These are phyloP conservation scores for Lithophane leautieri DNA, from an alignment of 2,888 invertebrate species.

Conservation along the genomic window DNA sequence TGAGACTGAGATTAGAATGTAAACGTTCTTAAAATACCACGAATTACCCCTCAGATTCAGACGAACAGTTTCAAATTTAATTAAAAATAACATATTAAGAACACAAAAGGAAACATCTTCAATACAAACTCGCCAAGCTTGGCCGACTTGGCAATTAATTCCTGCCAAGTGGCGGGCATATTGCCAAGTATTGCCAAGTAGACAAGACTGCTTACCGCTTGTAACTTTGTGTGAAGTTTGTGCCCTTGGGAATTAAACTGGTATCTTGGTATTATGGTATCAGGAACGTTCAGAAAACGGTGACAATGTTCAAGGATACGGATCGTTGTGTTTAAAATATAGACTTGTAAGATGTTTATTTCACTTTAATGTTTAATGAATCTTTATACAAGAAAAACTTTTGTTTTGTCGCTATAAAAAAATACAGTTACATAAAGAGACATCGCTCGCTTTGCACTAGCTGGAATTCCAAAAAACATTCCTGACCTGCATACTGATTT, in stretches of 20 bases:
- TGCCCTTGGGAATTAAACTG: conserved; percentile 34
- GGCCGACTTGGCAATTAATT: conserved; percentile 61
- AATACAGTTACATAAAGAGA: too few relatives aligned
- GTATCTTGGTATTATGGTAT: conserved; percentile 26
- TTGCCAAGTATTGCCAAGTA: conserved; percentile 46
- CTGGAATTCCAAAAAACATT: too few relatives aligned
- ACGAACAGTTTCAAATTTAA: neutral
- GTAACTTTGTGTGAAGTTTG: conserved; percentile 51
- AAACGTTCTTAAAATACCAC: too few relatives aligned
- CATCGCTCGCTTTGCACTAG: too few relatives aligned
- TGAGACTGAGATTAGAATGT: too few relatives aligned
- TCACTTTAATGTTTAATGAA: too few relatives aligned
- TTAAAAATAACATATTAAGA: conserved; percentile 34
- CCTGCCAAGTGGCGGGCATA: conserved; percentile 46
- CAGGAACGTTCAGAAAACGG: neutral
- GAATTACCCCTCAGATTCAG: too few relatives aligned
- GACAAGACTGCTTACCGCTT: conserved; percentile 50
- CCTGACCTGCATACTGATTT: too few relatives aligned
- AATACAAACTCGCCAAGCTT: conserved; percentile 45
- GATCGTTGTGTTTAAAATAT: neutral
- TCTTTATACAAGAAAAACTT: too few relatives aligned
- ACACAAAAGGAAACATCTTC: conserved; percentile 19
- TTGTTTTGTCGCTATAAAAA: too few relatives aligned
- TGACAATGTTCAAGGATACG: neutral
- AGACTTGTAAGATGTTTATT: too few relatives aligned